Evolutionary conservation across 1,140 invertebrate genomes (phyloP), one percentile per base, ranked within the genome.

Genomic region (Proctacanthus coquilletti): DNA sequence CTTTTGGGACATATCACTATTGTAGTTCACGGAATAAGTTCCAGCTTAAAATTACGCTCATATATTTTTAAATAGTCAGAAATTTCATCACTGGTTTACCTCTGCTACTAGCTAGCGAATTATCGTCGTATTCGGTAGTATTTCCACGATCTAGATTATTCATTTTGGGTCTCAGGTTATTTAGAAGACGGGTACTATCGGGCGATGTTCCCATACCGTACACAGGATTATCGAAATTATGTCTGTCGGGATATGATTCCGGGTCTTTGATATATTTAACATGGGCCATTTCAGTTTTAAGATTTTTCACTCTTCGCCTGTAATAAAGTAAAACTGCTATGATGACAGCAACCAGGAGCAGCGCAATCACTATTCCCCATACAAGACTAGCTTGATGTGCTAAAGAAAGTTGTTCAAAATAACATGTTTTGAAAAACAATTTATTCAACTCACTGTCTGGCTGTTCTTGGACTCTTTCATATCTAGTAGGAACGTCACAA

Each of bases 181-280:
- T 55, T 30, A 77, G 52, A 1, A 70, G 70, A n/a, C 70, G 63
- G 0, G 72, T 67, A 44, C 70, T 70, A 29, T 76, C 71, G 0
- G 61, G 60, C 18, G 64, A 63, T 14, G 63, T 63, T 61, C 80
- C 75, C 61, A 75, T 82, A 1, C 83, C 79, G 58, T 91, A 92
- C 2, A 88, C 84, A 0, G 86, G 86, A 70, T 92, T 92, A 58
- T 91, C 87, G 60, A 92, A 91, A 61, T 92, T 86, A 56, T 85
- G 82, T 45, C 77, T 76, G 55, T 87, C 84, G 44, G 75, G 70
- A 45, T 75, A 69, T 23, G 61, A 63, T 31, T 65, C 60, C 1
- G 83, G 78, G 49, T 88, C 79, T n/a, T 77, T 79, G n/a, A 74
- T 82, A 53, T 91, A 93, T 46, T 87, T 80, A 2, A 91, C 85